phyloP scores from a whole-genome alignment of 2,797 vertebrate species.

The Chaetophractus vellerosus region DNA sequence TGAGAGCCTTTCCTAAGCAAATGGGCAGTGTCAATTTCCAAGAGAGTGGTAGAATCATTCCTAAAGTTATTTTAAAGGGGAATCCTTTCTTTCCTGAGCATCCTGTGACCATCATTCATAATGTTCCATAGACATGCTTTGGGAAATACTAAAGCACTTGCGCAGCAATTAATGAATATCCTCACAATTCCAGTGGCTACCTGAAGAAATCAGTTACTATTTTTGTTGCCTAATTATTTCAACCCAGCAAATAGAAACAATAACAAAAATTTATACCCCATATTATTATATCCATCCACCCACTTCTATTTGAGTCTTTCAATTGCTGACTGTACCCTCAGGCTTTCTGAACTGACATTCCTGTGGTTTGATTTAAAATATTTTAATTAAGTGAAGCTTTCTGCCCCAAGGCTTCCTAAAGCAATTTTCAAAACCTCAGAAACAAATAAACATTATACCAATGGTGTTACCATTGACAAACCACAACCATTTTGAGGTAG shows the following conservation, averaged over 20 bases:
- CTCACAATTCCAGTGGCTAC: constrained; percentile 72
- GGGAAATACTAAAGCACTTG: constrained; percentile 36
- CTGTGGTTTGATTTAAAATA: constrained; percentile 84
- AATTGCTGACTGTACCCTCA: constrained; percentile 75
- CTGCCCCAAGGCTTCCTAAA: constrained; percentile 78
- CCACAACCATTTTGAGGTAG: constrained; percentile 57
- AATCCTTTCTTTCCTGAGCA: not conserved
- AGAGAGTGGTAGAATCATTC: not conserved
- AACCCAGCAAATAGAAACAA: constrained; percentile 77
- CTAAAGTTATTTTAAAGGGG: not conserved
- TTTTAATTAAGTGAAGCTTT: constrained; percentile 85
- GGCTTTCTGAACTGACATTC: constrained; percentile 79
- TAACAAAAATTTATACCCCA: constrained; percentile 62
- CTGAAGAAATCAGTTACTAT: constrained; percentile 62
- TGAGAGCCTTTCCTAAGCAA: constrained; percentile 27
- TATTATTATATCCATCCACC: constrained; percentile 76
- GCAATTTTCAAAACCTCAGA: constrained; percentile 84
- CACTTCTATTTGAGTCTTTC: constrained; percentile 77
- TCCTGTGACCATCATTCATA: not conserved
- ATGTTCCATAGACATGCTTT: not conserved
- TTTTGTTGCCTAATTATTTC: constrained; percentile 74
- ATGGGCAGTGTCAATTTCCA: not conserved
- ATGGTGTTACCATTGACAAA: constrained; percentile 73
- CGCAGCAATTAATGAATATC: constrained; percentile 40
- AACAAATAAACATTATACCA: constrained; percentile 78